A percentile compares a stretch with the other conserved stretches of the same genome.
phyloP scores from a whole-genome alignment of 2,113 vertebrate genomes.

The Heliornis fulica region DNA sequence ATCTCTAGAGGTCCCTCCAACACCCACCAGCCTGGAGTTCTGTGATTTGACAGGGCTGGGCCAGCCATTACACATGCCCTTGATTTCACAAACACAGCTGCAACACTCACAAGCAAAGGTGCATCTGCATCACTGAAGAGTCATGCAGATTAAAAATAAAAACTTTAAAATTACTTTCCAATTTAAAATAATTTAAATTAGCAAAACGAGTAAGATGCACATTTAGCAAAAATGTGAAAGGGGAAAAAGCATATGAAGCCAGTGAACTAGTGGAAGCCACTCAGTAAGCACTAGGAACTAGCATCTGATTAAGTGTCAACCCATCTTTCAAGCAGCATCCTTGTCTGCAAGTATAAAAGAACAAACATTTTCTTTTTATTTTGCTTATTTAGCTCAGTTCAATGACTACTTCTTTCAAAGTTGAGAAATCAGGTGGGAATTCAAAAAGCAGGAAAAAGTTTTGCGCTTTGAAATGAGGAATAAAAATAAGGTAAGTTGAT shows the following conservation, averaged over 20 bases:
- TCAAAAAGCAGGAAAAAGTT: conserved; percentile 38
- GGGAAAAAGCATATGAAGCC: neutral
- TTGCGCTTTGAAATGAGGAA: neutral
- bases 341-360: conserved; percentile 47
- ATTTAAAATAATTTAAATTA: conserved; percentile 6
- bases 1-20: no score
- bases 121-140: conserved; percentile 42
- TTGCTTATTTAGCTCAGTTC: conserved; percentile 52
- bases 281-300: neutral
- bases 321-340: conserved; percentile 26
- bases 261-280: neutral
- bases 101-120: neutral
- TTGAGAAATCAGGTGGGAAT: conserved; percentile 36
- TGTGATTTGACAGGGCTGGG: neutral
- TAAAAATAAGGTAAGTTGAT: conserved; percentile 11
- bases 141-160: conserved; percentile 49
- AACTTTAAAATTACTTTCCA: conserved; percentile 4
- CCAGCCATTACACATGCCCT: neutral
- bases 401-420: conserved; percentile 36
- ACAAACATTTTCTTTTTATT: conserved; percentile 57
- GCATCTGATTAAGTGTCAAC: neutral
- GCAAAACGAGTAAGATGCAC: neutral
- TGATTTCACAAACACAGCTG: conserved; percentile 9
- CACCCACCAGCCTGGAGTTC: no score
- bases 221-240: neutral